phyloP scores from a whole-genome alignment of 2,888 invertebrate species.

The Andrena dorsata region DNA sequence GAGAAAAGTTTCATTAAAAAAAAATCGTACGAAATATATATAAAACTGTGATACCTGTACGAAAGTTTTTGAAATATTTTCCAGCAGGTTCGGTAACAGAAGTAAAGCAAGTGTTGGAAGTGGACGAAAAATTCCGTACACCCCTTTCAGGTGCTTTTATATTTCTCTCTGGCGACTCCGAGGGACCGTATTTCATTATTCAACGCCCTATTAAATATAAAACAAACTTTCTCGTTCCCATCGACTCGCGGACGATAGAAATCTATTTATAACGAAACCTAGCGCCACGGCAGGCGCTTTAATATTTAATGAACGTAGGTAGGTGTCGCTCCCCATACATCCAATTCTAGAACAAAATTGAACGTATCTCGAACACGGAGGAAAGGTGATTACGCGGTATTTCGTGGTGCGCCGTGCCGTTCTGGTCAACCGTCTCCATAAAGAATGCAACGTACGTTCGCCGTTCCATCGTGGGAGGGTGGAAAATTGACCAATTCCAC shows the following conservation, averaged over 20 bases:
- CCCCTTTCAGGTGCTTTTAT: not conserved
- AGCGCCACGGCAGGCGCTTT: not conserved
- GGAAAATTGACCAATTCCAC: slow-evolving; percentile 49
- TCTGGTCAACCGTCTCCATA: slow-evolving; percentile 53
- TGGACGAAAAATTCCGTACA: too few species aligned
- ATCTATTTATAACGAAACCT: slow-evolving; percentile 8
- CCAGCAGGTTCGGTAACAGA: not conserved
- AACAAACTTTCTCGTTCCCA: not conserved
- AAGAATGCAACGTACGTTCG: slow-evolving; percentile 51
- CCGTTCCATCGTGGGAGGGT: slow-evolving; percentile 14
- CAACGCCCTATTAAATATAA: not conserved
- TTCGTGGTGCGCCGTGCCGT: slow-evolving; percentile 46
- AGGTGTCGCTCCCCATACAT: slow-evolving; percentile 3
- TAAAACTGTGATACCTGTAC: not conserved
- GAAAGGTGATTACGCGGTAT: slow-evolving; percentile 40
- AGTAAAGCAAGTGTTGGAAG: too few species aligned
- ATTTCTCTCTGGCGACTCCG: not conserved
- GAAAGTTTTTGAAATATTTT: not conserved
- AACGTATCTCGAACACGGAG: not conserved
- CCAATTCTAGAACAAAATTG: slow-evolving; percentile 24
- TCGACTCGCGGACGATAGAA: not conserved
- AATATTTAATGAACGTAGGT: slow-evolving; percentile 29
- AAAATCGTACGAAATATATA: not conserved
- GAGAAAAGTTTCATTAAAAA: not conserved
- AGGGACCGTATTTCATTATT: not conserved